phyloP scores from a whole-genome alignment of 1,140 invertebrate genomes.

The Chironomus striatipennis region DNA sequence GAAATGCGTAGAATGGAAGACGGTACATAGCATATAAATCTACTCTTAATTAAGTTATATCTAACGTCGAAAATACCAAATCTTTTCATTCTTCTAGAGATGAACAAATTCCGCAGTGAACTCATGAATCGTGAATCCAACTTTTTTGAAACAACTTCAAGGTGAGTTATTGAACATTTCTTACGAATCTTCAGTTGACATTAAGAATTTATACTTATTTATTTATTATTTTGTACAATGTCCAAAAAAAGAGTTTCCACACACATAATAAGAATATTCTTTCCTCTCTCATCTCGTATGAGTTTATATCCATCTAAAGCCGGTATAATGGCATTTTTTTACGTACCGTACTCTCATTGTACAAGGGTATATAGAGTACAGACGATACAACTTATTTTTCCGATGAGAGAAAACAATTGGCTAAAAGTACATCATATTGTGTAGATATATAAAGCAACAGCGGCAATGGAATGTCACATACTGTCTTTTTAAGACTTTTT shows the following conservation, averaged over 20 bases:
- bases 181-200: not conserved
- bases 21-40: not conserved
- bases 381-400: not conserved
- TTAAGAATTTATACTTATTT: no score
- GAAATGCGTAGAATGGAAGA: slow-evolving; percentile 98
- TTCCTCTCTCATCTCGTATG: not conserved
- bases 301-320: not conserved
- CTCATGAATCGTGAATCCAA: slow-evolving; percentile 86
- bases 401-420: not conserved
- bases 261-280: not conserved
- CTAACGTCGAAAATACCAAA: not conserved
- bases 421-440: not conserved
- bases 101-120: slow-evolving; percentile 90
- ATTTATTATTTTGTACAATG: not conserved
- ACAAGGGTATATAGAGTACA: not conserved
- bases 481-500: not conserved
- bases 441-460: not conserved
- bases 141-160: slow-evolving; percentile 80
- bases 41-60: not conserved
- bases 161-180: slow-evolving; percentile 44
- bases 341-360: no score
- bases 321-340: not conserved
- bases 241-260: not conserved
- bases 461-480: slow-evolving; percentile 6
- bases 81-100: slow-evolving; percentile 49